Evolutionary conservation across 1,140 invertebrate genomes (phyloP).

Genomic region (Zaprionus camerounensis): DNA sequence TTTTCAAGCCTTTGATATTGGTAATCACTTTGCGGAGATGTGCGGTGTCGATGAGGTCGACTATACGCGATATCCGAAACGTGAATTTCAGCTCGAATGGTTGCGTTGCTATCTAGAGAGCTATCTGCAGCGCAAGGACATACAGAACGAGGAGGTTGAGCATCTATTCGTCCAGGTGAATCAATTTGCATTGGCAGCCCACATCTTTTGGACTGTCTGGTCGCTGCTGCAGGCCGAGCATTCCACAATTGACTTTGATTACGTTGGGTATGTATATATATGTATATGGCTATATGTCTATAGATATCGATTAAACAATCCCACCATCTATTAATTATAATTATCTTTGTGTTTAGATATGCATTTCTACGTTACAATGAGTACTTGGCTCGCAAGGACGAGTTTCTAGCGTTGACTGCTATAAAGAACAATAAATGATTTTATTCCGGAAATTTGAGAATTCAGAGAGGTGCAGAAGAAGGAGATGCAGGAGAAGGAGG

Average conservation of each 20-base stretch:
- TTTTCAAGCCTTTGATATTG: constrained; percentile 98
- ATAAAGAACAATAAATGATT: constrained; percentile 72
- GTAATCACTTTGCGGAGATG: constrained; percentile 99
- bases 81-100: constrained; percentile 93
- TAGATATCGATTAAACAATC: constrained; percentile 7
- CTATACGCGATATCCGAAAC: constrained; percentile 91
- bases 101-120: constrained; percentile 90
- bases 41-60: constrained; percentile 93
- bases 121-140: constrained; percentile 85
- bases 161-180: constrained; percentile 91
- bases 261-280: constrained; percentile 89
- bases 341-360: constrained; percentile 85
- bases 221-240: constrained; percentile 94
- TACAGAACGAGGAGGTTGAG: constrained; percentile 87
- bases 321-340: not conserved
- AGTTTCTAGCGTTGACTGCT: constrained; percentile 73
- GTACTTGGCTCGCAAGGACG: constrained; percentile 86
- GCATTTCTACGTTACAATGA: constrained; percentile 88
- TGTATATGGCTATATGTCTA: constrained; percentile 85
- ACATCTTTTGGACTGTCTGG: constrained; percentile 98
- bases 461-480: not conserved
- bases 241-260: constrained; percentile 97
- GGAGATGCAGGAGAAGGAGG: not conserved
- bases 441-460: constrained; percentile 26
- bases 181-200: constrained; percentile 91